phyloP scores from a whole-genome alignment of 2,888 invertebrate species.

The Acrobasis suavella region DNA sequence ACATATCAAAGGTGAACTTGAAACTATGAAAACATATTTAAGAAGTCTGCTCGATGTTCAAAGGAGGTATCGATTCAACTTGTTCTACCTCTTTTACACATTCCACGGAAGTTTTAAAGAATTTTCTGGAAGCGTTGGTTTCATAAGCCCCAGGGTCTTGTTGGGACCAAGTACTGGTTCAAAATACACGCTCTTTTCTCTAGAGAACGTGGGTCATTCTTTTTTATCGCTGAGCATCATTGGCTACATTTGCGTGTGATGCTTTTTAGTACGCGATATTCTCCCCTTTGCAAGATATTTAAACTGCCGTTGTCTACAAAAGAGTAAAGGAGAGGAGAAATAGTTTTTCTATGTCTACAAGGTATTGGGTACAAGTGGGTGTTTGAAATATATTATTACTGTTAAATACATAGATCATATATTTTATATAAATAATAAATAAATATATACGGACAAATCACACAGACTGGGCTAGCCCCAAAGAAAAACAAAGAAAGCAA shows the following conservation, averaged over 20 bases:
- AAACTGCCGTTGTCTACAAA: no score
- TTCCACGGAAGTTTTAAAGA: constrained; percentile 16
- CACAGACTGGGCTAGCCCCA: no score
- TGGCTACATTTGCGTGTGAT: background rate
- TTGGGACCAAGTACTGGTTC: background rate
- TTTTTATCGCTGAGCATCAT: background rate
- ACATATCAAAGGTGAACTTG: constrained; percentile 14
- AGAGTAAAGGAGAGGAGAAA: no score
- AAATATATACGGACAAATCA: no score
- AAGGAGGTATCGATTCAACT: constrained; percentile 6
- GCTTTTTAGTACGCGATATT: no score
- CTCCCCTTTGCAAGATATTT: no score
- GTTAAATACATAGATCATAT: no score
- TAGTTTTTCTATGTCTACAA: no score
- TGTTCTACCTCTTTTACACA: constrained; percentile 16
- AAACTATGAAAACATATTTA: constrained; percentile 14
- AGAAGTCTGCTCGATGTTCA: constrained; percentile 14
- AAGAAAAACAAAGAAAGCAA: no score
- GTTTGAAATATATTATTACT: no score
- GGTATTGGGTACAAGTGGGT: no score
- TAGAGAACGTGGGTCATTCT: background rate
- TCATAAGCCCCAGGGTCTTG: constrained; percentile 1
- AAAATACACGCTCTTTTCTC: background rate
- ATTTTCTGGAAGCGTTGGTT: constrained; percentile 14
- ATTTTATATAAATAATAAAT: no score